Base-by-base conservation (phyloP, 53 echinoderm and acorn worm genomes). In the Echinometra lucunter region DNA sequence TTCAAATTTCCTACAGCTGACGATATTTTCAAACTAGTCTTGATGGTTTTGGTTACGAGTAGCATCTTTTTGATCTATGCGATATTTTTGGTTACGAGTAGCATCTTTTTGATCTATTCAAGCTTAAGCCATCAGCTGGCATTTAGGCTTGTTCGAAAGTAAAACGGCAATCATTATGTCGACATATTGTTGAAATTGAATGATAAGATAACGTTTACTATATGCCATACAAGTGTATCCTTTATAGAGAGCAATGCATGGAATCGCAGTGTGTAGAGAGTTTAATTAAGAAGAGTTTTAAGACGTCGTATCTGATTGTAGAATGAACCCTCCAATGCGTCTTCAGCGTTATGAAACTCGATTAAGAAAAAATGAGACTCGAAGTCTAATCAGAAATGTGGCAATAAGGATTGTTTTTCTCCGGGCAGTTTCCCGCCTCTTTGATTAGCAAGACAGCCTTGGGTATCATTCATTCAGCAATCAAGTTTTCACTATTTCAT, bases 401-500 rank as follows among this genome's bases (percentile, higher is more conserved):
- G 45, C 85, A 85, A 85, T 85, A 85, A 85, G 28, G 85, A 85
- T 85, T 85, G 85, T 89, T 89, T 89, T 60, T 60, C 89, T 89
- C 5, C 89, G 35, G 37, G 60, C 57, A 60, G 37, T 89, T 60
- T 37, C 89, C 89, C 89, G 89, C 89, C 89, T 60, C 32, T 30
- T 60, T 89, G 60, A 89, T 89, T 89, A 89, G 40, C 10, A 60
- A 58, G 30, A 85, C 45, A 25, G 85, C 85, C 85, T 45, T 85
- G 85, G 85, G 85, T 45, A 49, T 45, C 49, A 28, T 85, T 47
- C 85, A 28, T 85, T 28, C 32, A 74, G 74, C 74, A 15, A 27
- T 74, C 85, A 85, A 85, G 47, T n/a, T 85, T 85, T 49, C 85
- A 47, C 5, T 6, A 81, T 85, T 85, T 85, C 37, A 49, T 40